Percentiles rank a stretch among this genome's conserved stretches.
phyloP scores from a whole-genome alignment of 2,797 vertebrate genomes.

The Sebastes kiyomatsui region DNA sequence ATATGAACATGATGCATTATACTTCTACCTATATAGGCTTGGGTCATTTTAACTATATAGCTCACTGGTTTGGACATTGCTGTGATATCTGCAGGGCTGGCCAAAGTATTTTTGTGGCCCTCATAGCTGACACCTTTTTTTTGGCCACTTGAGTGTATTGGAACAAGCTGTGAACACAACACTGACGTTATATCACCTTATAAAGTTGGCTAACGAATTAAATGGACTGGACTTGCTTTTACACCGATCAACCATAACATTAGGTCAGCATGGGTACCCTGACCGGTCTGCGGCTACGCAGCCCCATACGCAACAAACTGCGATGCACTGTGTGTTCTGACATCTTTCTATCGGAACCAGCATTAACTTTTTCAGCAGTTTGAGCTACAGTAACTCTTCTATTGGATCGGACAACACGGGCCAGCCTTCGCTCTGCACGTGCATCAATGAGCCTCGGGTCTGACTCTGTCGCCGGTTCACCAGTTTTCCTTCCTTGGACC shows the following conservation, averaged over 20 bases:
- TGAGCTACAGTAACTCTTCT: no score
- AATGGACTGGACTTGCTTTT: no score
- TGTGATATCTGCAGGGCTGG: not conserved
- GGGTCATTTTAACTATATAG: not conserved
- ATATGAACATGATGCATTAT: not conserved
- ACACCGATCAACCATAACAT: no score
- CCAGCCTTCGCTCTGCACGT: no score
- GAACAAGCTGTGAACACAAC: not conserved
- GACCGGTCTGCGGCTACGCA: no score
- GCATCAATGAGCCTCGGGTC: no score
- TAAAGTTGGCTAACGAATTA: not conserved
- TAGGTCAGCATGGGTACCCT: no score
- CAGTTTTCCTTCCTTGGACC: no score
- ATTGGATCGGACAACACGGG: no score
- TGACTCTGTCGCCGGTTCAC: rapidly evolving
- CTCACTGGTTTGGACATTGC: not conserved
- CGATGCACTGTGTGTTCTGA: no score
- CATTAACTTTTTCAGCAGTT: no score
- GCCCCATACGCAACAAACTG: no score
- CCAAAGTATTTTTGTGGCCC: not conserved
- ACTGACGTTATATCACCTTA: not conserved
- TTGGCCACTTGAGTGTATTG: not conserved
- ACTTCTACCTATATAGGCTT: not conserved
- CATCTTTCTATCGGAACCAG: rapidly evolving
- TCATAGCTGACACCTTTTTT: not conserved